Percentiles rank a stretch among this genome's conserved stretches.
These are phyloP conservation scores for Dicycla oo DNA, from an alignment of 2,888 invertebrate species.

Conservation along the genomic window DNA sequence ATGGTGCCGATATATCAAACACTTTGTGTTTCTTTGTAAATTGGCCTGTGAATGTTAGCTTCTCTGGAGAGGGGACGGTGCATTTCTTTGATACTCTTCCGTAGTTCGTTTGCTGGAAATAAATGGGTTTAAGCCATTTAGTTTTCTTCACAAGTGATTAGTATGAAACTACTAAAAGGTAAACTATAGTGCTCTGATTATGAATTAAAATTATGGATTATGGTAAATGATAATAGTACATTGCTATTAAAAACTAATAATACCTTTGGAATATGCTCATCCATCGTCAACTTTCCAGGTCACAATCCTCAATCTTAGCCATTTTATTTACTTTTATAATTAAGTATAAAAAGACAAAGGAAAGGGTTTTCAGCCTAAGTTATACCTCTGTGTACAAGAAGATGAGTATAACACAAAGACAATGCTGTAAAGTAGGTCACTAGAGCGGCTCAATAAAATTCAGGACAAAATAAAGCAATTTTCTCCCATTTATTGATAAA, in stretches of 20 bases:
- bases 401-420: constrained; percentile 65
- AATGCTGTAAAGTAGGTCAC: constrained; percentile 76
- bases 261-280: constrained; percentile 69
- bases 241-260: constrained; percentile 2
- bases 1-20: constrained; percentile 75
- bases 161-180: background rate
- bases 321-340: constrained; percentile 50
- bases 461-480: constrained; percentile 42
- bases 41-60: constrained; percentile 79
- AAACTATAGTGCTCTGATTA: background rate
- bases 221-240: background rate
- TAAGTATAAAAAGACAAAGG: constrained; percentile 26
- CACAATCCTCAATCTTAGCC: constrained; percentile 42
- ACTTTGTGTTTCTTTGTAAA: constrained; percentile 75
- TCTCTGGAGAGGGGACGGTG: constrained; percentile 66
- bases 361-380: constrained; percentile 7
- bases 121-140: background rate
- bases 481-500: constrained; percentile 74
- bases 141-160: background rate
- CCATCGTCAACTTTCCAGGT: constrained; percentile 75
- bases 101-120: constrained; percentile 63
- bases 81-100: constrained; percentile 70
- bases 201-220: no score
- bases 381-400: constrained; percentile 7
- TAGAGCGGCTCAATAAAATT: constrained; percentile 66